phyloP scores from a whole-genome alignment of 2,113 vertebrate species.

The Pica pica region DNA sequence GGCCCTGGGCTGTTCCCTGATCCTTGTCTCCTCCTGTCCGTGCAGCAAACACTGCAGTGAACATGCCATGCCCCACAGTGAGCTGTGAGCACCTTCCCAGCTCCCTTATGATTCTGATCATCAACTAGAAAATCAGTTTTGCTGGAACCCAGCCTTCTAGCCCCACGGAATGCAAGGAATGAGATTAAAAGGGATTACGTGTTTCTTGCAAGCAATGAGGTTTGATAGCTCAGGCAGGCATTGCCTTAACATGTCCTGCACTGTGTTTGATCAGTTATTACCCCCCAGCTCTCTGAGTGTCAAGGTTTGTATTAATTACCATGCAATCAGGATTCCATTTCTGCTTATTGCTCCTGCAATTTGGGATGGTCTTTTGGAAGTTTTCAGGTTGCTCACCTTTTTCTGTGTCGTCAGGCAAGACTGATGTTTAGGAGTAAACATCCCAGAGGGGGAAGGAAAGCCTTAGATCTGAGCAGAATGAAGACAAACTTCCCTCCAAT shows the following conservation, averaged over 20 bases:
- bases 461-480: background rate
- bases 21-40: background rate
- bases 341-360: background rate
- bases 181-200: conserved; percentile 48
- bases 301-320: background rate
- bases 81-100: background rate
- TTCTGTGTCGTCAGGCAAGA: background rate
- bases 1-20: background rate
- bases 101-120: background rate
- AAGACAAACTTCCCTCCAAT: background rate
- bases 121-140: conserved; percentile 37
- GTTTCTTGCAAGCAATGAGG: background rate
- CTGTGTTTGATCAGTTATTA: background rate
- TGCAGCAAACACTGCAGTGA: background rate
- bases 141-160: conserved; percentile 2
- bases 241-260: background rate
- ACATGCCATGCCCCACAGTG: background rate
- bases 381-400: background rate
- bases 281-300: background rate
- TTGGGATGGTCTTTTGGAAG: background rate
- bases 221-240: conserved; percentile 15
- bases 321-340: background rate
- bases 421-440: background rate
- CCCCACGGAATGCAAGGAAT: conserved; percentile 34
- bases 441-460: background rate